Conservation (phyloP, 2,888 invertebrate species). For the Ophraella communa region DNA sequence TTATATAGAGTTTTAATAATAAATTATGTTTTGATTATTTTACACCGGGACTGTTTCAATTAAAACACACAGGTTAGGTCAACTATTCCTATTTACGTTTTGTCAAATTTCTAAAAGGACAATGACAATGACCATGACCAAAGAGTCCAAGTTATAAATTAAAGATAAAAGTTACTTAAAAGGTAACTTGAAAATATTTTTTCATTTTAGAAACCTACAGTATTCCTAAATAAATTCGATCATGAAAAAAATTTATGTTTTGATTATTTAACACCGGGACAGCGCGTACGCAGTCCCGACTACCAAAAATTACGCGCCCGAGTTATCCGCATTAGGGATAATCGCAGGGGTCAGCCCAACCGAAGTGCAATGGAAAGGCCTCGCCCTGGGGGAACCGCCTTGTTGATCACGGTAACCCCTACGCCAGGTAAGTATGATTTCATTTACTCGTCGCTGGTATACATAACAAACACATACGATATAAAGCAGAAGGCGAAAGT, state of each 20-base stretch:
- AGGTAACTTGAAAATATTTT: too few species aligned
- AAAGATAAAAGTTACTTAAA: too few species aligned
- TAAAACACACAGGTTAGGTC: too few species aligned
- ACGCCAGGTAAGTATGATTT: conserved; percentile 43
- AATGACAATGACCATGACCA: too few species aligned
- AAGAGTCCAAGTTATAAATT: too few species aligned
- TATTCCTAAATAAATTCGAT: neutral
- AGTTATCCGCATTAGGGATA: conserved; percentile 76
- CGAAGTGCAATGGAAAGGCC: conserved; percentile 75
- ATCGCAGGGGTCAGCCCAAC: conserved; percentile 77
- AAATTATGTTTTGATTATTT: too few species aligned
- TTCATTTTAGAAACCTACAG: too few species aligned
- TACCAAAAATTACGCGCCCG: conserved; percentile 73
- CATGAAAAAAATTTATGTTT: conserved; percentile 31
- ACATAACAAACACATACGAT: neutral
- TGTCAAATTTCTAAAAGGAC: too few species aligned
- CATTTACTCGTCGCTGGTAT: neutral
- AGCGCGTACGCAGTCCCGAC: conserved; percentile 70
- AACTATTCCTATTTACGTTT: too few species aligned
- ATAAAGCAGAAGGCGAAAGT: neutral
- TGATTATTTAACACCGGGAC: conserved; percentile 55
- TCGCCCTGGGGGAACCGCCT: conserved; percentile 74
- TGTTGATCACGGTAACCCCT: conserved; percentile 68
- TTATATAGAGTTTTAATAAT: too few species aligned
- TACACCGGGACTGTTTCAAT: conserved; percentile 62